Evolutionary conservation across 2,888 invertebrate species (phyloP).

Genomic region (Schizaphis graminum): DNA sequence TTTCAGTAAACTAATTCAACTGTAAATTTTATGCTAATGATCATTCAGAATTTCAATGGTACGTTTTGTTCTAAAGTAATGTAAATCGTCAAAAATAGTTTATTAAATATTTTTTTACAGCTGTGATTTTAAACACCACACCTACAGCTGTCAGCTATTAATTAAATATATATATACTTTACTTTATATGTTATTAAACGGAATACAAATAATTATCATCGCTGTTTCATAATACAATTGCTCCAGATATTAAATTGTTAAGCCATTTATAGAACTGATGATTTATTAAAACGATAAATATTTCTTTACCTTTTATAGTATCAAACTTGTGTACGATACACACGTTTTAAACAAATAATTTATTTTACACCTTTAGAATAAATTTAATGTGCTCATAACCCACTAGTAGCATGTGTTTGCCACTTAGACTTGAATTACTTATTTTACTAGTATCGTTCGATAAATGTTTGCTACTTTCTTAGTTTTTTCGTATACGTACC

Average conservation of each 20-base stretch:
- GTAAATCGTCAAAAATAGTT: background rate
- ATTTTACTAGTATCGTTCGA: background rate
- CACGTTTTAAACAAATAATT: background rate
- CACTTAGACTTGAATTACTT: background rate
- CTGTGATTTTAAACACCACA: background rate
- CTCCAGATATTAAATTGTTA: background rate
- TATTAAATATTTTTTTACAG: background rate
- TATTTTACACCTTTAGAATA: background rate
- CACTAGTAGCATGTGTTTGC: background rate
- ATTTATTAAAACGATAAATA: background rate
- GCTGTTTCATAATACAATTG: background rate
- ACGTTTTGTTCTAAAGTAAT: background rate
- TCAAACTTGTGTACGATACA: background rate
- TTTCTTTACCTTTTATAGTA: background rate
- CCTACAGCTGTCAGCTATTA: background rate
- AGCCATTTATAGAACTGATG: too few species aligned
- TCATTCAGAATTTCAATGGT: background rate
- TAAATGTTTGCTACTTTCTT: background rate
- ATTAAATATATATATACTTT: background rate
- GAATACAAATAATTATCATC: background rate
- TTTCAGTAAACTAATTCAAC: background rate
- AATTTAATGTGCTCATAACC: background rate
- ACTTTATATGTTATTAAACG: background rate
- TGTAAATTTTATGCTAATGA: background rate
- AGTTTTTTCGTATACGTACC: background rate